A percentile compares a stretch with the other conserved stretches of the same genome.
phyloP scores from a whole-genome alignment of 2,888 invertebrate genomes.

The Phalangium opilio region DNA sequence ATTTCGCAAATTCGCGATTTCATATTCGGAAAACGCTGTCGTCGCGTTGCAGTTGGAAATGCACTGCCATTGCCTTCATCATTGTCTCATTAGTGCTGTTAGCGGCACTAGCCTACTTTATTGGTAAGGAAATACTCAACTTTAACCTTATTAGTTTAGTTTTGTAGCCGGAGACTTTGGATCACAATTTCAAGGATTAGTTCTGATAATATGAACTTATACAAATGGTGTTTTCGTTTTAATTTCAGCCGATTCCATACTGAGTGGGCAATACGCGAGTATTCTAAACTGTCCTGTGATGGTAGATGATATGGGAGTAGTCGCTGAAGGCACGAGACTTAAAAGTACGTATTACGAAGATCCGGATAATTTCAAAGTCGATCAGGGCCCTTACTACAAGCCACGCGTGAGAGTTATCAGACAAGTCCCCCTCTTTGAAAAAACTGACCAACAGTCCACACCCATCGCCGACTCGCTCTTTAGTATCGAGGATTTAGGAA shows the following conservation, averaged over 20 bases:
- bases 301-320: constrained; percentile 22
- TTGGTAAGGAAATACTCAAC: constrained; percentile 50
- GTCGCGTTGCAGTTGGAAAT: constrained; percentile 91
- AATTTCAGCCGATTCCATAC: constrained; percentile 17
- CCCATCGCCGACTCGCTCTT: constrained; percentile 2
- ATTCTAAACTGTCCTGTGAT: constrained; percentile 24
- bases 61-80: constrained; percentile 82
- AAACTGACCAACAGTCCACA: background rate
- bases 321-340: constrained; percentile 15
- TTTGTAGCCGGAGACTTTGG: too few relatives aligned
- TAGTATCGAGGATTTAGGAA: background rate
- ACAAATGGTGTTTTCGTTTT: too few relatives aligned
- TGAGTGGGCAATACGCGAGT: constrained; percentile 19
- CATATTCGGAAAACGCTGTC: constrained; percentile 83
- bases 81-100: constrained; percentile 74
- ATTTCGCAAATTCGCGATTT: constrained; percentile 81
- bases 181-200: too few relatives aligned
- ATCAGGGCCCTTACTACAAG: constrained; percentile 1
- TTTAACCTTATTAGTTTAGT: too few relatives aligned
- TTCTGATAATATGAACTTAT: too few relatives aligned
- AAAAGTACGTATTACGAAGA: constrained; percentile 16
- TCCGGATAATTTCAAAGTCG: background rate
- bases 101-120: constrained; percentile 87
- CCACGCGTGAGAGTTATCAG: background rate
- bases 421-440: background rate